A percentile compares a stretch with the other conserved stretches of the same genome.
Conservation (phyloP, 2,888 invertebrate genomes). For the Nomada ruficornis region DNA sequence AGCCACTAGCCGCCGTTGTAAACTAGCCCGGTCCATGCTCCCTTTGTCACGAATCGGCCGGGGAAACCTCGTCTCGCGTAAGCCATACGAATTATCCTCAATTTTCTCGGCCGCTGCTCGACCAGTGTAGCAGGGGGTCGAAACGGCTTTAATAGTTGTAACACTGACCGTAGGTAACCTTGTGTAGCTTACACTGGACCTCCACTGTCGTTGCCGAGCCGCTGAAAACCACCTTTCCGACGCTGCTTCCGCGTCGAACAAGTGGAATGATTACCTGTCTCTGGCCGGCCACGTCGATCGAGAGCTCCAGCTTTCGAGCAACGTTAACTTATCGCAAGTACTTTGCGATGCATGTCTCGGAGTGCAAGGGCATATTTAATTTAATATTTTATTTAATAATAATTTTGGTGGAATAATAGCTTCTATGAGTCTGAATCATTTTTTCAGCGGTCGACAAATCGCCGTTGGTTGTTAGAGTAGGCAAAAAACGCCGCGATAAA, state of each 20-base stretch:
- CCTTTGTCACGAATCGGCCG: constrained; percentile 47
- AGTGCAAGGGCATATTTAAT: too few relatives aligned
- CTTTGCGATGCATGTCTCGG: too few relatives aligned
- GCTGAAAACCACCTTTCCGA: constrained; percentile 16
- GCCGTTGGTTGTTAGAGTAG: too few relatives aligned
- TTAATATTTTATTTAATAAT: too few relatives aligned
- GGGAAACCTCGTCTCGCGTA: constrained; percentile 40
- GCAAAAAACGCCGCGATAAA: too few relatives aligned
- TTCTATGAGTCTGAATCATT: background rate
- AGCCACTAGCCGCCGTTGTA: constrained; percentile 38
- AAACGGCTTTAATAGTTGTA: constrained; percentile 56
- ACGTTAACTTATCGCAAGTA: background rate
- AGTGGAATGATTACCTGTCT: constrained; percentile 31
- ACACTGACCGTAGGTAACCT: constrained; percentile 54
- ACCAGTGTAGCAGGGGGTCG: constrained; percentile 10
- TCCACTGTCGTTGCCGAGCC: constrained; percentile 6
- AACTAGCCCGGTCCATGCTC: constrained; percentile 30
- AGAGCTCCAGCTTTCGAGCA: background rate
- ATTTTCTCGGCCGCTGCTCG: constrained; percentile 39
- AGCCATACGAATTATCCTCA: constrained; percentile 57
- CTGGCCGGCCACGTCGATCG: constrained; percentile 5
- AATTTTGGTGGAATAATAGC: background rate
- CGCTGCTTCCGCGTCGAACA: background rate
- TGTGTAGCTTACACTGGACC: constrained; percentile 35
- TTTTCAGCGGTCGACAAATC: too few relatives aligned